These are phyloP conservation scores for Tachuris rubrigastra DNA, from an alignment of 2,113 vertebrate genomes.

Conservation along the genomic window DNA sequence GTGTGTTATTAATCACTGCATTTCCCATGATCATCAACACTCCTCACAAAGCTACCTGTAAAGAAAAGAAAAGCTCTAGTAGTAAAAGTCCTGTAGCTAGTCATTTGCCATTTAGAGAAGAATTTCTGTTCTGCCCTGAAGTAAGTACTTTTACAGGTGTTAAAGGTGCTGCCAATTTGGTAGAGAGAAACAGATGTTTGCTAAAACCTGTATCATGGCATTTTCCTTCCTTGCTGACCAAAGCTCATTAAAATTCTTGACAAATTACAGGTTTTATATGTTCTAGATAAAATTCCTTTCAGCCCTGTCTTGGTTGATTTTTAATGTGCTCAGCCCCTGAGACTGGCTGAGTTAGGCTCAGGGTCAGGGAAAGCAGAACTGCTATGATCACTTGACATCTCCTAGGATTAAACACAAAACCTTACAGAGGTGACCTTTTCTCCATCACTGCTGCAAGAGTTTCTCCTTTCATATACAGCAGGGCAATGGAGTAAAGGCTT, in stretches of 20 bases:
- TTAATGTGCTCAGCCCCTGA: neutral
- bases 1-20: neutral
- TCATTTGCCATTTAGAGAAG: neutral
- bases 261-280: neutral
- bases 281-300: neutral
- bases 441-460: neutral
- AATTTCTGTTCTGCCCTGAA: neutral
- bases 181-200: neutral
- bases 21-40: neutral
- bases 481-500: neutral
- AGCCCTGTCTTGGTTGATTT: neutral
- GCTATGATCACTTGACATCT: too few relatives aligned
- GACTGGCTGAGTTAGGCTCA: neutral
- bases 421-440: neutral
- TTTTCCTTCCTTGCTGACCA: neutral
- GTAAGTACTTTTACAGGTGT: neutral
- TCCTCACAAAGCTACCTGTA: neutral
- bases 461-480: neutral
- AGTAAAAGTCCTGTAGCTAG: neutral
- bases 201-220: neutral
- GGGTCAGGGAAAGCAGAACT: neutral
- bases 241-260: neutral
- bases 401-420: neutral
- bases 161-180: neutral
- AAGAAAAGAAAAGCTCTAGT: neutral